Evolutionary conservation across 2,113 vertebrate species (phyloP).

Genomic region (Perca schrenkii): DNA sequence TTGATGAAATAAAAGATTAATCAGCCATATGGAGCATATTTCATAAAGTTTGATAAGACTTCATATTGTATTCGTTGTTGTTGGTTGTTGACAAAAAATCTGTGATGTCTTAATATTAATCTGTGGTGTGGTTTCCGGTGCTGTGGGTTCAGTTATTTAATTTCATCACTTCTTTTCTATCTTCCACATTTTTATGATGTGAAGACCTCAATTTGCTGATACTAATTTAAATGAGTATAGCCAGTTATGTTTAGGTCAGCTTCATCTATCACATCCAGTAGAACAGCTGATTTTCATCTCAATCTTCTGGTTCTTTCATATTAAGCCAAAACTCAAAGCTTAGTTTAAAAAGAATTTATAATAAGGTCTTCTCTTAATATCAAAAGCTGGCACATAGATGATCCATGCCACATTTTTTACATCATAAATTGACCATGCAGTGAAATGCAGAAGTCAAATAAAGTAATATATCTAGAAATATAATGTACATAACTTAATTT

Average conservation of each 20-base stretch:
- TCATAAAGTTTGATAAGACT: background rate
- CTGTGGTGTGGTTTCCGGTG: background rate
- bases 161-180: background rate
- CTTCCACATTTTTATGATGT: background rate
- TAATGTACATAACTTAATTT: background rate
- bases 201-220: background rate
- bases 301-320: background rate
- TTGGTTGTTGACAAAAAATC: slow-evolving; percentile 1
- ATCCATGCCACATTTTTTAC: background rate
- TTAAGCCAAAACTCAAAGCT: background rate
- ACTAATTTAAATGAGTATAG: background rate
- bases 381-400: background rate
- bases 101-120: slow-evolving; percentile 14
- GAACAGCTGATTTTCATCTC: background rate
- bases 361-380: background rate
- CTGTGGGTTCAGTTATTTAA: background rate
- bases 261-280: background rate
- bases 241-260: background rate
- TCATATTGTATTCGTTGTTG: background rate
- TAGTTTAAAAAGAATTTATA: background rate
- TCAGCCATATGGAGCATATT: background rate
- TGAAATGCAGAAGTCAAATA: background rate
- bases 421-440: background rate
- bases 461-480: background rate
- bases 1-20: slow-evolving; percentile 5